A percentile compares a stretch with the other conserved stretches of the same genome.
Evolutionary conservation across 1,140 invertebrate genomes (phyloP).

Genomic region (Dolichoris vasculosae): DNA sequence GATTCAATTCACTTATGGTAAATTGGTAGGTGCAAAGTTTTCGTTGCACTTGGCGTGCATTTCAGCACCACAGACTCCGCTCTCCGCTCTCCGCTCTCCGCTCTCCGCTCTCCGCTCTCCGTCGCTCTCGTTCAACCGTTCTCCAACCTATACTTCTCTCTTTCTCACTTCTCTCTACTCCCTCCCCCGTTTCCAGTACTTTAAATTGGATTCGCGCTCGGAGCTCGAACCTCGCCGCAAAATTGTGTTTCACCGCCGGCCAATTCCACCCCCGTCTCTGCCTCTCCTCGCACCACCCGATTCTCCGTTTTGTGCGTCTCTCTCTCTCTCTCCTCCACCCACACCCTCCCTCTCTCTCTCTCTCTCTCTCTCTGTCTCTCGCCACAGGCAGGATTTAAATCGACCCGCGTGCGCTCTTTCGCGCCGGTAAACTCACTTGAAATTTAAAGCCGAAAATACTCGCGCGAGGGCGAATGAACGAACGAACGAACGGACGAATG

Average conservation of each 20-base stretch:
- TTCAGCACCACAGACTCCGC: constrained; percentile 29
- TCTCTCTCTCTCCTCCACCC: constrained; percentile 6
- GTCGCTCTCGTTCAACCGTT: constrained; percentile 10
- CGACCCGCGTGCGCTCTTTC: constrained; percentile 48
- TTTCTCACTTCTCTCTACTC: not conserved
- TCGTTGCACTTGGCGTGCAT: constrained; percentile 42
- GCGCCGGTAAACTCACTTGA: constrained; percentile 55
- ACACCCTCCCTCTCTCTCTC: not conserved
- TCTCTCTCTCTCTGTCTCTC: not conserved
- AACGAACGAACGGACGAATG: not conserved
- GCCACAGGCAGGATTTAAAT: constrained; percentile 64
- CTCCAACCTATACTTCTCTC: constrained; percentile 19
- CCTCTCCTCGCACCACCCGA: not conserved
- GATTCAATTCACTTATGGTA: constrained; percentile 58
- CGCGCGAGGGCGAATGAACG: constrained; percentile 9
- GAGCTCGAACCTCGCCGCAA: constrained; percentile 57
- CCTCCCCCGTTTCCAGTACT: constrained; percentile 42
- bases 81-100: constrained; percentile 21
- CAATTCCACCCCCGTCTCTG: constrained; percentile 57
- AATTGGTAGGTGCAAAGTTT: constrained; percentile 57
- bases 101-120: not conserved
- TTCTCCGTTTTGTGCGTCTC: not conserved
- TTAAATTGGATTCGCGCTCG: constrained; percentile 66
- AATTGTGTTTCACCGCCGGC: constrained; percentile 65
- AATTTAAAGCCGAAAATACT: constrained; percentile 65